phyloP scores from a whole-genome alignment of 2,888 invertebrate species.

The Crepidodera aurea region DNA sequence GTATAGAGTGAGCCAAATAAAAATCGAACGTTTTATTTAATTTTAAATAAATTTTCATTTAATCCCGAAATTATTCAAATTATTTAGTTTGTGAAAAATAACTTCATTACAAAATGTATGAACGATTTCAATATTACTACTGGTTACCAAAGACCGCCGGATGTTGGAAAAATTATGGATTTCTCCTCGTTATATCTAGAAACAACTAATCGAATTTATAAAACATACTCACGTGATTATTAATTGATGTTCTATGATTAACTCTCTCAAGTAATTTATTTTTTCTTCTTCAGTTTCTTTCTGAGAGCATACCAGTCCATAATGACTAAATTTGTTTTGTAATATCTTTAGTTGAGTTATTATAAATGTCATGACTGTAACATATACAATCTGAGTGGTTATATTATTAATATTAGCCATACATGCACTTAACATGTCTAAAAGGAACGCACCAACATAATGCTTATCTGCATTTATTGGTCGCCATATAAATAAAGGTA shows the following conservation, averaged over 20 bases:
- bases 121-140: too few species aligned
- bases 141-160: too few species aligned
- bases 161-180: too few species aligned
- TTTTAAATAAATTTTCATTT: too few species aligned
- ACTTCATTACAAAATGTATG: too few species aligned
- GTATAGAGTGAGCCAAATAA: too few species aligned
- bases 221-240: constrained; percentile 26
- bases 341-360: constrained; percentile 17
- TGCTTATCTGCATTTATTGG: constrained; percentile 10
- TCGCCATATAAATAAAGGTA: constrained; percentile 16
- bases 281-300: neutral
- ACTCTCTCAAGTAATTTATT: neutral
- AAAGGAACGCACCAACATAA: constrained; percentile 3
- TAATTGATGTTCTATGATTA: constrained; percentile 20
- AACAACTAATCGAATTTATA: too few species aligned
- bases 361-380: constrained; percentile 15
- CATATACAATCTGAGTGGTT: constrained; percentile 5
- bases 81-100: too few species aligned
- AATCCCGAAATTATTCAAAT: too few species aligned
- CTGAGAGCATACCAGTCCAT: neutral
- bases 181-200: too few species aligned
- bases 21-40: too few species aligned
- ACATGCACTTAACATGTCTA: constrained; percentile 5
- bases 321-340: constrained; percentile 8
- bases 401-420: constrained; percentile 18